phyloP scores from a whole-genome alignment of 2,797 vertebrate species.

The Acipenser ruthenus region DNA sequence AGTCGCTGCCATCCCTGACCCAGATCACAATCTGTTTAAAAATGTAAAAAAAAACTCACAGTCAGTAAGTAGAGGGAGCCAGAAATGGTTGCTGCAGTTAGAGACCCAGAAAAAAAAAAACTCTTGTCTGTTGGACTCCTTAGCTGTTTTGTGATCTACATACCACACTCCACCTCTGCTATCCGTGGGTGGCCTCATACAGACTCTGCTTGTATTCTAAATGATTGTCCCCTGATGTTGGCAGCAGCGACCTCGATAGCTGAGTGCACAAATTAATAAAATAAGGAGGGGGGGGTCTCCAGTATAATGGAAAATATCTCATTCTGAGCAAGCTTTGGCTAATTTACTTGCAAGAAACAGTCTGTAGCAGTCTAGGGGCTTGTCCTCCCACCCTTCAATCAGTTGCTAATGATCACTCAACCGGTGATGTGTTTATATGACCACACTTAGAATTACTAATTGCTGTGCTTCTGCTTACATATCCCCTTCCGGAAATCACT shows the following conservation, averaged over 20 bases:
- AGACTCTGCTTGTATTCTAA: conserved; percentile 45
- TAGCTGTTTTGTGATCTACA: conserved; percentile 54
- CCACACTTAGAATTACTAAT: no score
- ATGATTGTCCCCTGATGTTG: conserved; percentile 15
- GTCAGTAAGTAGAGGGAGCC: conserved; percentile 2
- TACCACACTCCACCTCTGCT: conserved; percentile 72
- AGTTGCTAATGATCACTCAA: no score
- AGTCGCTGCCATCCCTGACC: conserved; percentile 82
- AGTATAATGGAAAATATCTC: no score
- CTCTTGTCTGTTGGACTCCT: conserved; percentile 53
- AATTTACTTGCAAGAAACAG: no score
- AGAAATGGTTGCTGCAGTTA: background rate
- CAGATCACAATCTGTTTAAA: conserved; percentile 37
- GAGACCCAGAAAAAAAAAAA: background rate
- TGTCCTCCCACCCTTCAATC: no score
- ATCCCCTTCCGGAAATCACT: no score
- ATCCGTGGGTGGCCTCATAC: conserved; percentile 65
- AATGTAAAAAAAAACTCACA: conserved; percentile 3
- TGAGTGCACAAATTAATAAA: no score
- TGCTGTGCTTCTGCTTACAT: no score
- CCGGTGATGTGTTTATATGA: no score
- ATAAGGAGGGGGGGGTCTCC: no score
- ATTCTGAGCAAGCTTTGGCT: no score
- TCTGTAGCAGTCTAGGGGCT: no score
- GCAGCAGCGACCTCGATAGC: conserved; percentile 12